A percentile compares a stretch with the other conserved stretches of the same genome.
These are phyloP conservation scores for Peromyscus eremicus DNA, from an alignment of 2,797 vertebrate species.

Conservation along the genomic window DNA sequence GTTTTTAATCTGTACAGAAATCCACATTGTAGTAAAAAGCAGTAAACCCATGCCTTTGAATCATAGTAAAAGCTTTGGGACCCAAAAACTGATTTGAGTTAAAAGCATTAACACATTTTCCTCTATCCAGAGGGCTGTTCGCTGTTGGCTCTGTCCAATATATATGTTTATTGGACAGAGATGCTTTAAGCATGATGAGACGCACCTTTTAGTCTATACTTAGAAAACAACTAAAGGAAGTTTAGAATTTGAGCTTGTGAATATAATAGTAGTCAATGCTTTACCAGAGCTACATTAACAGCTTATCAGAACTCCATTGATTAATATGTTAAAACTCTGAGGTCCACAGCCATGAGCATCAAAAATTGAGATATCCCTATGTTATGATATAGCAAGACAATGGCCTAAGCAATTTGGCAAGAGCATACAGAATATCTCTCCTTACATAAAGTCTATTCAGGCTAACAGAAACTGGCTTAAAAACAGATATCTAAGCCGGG, in stretches of 20 bases:
- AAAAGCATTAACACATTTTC: not conserved
- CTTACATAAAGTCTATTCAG: not conserved
- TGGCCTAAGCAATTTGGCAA: not conserved
- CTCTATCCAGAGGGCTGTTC: not conserved
- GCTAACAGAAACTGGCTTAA: not conserved
- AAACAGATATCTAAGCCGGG: too few relatives aligned
- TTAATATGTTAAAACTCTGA: not conserved
- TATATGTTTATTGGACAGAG: not conserved
- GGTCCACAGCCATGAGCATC: not conserved
- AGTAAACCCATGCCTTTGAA: not conserved
- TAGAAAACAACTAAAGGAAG: not conserved
- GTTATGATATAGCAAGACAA: not conserved
- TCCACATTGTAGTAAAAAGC: not conserved
- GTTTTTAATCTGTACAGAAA: not conserved
- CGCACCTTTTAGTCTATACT: not conserved
- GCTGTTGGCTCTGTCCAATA: too few relatives aligned
- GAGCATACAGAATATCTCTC: not conserved
- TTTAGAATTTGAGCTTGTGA: not conserved
- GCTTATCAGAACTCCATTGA: not conserved
- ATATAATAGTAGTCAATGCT: not conserved
- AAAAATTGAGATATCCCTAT: not conserved
- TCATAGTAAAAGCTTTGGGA: too few relatives aligned
- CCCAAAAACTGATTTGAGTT: not conserved
- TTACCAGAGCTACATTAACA: not conserved
- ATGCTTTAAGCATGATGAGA: not conserved